These are phyloP conservation scores for Antitype chi DNA, from an alignment of 2,888 invertebrate species.

Conservation along the genomic window DNA sequence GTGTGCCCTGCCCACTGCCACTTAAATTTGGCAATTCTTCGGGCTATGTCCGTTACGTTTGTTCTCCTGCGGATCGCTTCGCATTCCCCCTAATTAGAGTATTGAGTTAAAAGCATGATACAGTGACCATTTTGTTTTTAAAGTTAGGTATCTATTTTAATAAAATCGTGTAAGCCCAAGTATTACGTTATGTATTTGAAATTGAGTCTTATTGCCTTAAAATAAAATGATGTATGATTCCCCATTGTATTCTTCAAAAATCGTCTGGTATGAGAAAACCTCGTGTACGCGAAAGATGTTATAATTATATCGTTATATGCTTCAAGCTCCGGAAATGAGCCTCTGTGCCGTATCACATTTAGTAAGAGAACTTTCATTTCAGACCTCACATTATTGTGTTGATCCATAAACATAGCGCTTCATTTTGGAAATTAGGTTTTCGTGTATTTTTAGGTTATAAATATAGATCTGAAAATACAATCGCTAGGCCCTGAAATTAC, in stretches of 20 bases:
- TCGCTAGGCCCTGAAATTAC: neutral
- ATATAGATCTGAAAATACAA: neutral
- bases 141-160: too few species aligned
- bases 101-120: too few species aligned
- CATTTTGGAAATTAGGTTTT: conserved; percentile 36
- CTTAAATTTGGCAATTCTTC: too few species aligned
- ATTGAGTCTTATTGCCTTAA: too few species aligned
- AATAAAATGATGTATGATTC: neutral
- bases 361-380: conserved; percentile 64
- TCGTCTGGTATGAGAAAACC: conserved; percentile 55
- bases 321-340: conserved; percentile 74
- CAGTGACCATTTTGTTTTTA: too few species aligned
- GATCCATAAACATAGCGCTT: conserved; percentile 43
- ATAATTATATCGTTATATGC: conserved; percentile 81
- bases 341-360: conserved; percentile 74
- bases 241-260: neutral
- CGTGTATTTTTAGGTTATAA: neutral
- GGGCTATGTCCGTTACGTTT: too few species aligned
- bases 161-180: too few species aligned
- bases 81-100: too few species aligned
- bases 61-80: too few species aligned
- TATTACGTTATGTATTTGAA: too few species aligned
- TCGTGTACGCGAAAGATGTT: conserved; percentile 71
- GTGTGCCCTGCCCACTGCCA: too few species aligned
- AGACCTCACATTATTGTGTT: conserved; percentile 60